These are phyloP conservation scores for Tinea semifulvella DNA, from an alignment of 2,888 invertebrate species.

Conservation along the genomic window DNA sequence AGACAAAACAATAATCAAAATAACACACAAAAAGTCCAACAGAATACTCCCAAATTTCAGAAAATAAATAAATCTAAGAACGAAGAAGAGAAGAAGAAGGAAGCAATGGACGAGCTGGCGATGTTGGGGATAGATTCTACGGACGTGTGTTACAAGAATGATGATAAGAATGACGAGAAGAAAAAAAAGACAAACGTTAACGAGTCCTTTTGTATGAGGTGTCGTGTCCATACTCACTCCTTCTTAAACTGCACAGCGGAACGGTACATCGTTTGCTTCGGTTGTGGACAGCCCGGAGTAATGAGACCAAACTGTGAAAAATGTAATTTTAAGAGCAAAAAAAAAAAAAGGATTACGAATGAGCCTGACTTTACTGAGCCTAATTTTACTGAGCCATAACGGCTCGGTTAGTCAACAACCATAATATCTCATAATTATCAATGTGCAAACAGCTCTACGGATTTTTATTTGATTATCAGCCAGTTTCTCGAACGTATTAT, in stretches of 20 bases:
- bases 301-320: background rate
- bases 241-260: background rate
- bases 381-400: too few species aligned
- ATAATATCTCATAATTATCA: too few species aligned
- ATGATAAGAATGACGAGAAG: background rate
- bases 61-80: too few species aligned
- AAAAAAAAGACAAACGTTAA: too few species aligned
- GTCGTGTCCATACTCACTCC: background rate
- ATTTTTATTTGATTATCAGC: too few species aligned
- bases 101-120: slow-evolving; percentile 76
- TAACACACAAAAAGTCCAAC: slow-evolving; percentile 15
- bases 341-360: too few species aligned
- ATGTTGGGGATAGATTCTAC: slow-evolving; percentile 88
- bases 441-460: too few species aligned
- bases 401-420: too few species aligned
- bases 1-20: slow-evolving; percentile 21
- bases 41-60: slow-evolving; percentile 17
- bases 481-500: too few species aligned
- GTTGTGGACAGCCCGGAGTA: background rate
- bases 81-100: slow-evolving; percentile 44
- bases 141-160: slow-evolving; percentile 71
- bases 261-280: background rate
- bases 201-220: too few species aligned
- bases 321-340: too few species aligned
- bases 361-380: too few species aligned